Percentiles rank a stretch among this genome's conserved stretches.
phyloP scores from a whole-genome alignment of 2,797 vertebrate genomes.

The Synaphobranchus kaupii region DNA sequence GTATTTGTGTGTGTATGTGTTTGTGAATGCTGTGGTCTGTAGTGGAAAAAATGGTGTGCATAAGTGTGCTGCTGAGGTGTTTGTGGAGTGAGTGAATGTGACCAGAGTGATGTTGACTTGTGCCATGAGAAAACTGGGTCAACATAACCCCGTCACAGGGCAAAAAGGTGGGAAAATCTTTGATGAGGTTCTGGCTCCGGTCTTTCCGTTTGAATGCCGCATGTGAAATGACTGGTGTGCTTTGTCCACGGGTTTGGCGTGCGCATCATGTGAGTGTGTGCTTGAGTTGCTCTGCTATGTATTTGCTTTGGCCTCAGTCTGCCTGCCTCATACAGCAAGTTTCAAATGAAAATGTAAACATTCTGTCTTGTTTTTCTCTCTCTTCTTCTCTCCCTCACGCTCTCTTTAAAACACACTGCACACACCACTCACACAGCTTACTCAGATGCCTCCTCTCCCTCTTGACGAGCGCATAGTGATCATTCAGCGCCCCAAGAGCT shows the following conservation, averaged over 20 bases:
- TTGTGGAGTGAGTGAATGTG: slow-evolving; percentile 62
- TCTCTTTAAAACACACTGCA: background rate
- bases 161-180: slow-evolving; percentile 58
- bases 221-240: slow-evolving; percentile 65
- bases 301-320: slow-evolving; percentile 21
- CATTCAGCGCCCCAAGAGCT: slow-evolving; percentile 79
- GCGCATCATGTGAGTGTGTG: slow-evolving; percentile 32
- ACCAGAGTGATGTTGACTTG: slow-evolving; percentile 77
- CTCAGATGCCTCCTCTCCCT: slow-evolving; percentile 79
- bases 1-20: slow-evolving; percentile 25
- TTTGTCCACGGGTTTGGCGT: slow-evolving; percentile 55
- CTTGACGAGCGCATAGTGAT: slow-evolving; percentile 81
- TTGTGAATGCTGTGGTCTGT: slow-evolving; percentile 19
- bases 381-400: slow-evolving; percentile 31
- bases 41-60: background rate
- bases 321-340: background rate
- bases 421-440: background rate
- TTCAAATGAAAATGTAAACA: background rate
- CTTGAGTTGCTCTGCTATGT: slow-evolving; percentile 43
- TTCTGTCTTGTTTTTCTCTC: slow-evolving; percentile 21
- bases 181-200: slow-evolving; percentile 69
- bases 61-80: slow-evolving; percentile 27
- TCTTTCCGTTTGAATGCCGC: slow-evolving; percentile 66
- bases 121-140: slow-evolving; percentile 80
- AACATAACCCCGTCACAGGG: slow-evolving; percentile 76